Percentiles rank a stretch among this genome's conserved stretches.
These are phyloP conservation scores for Lophius piscatorius DNA, from an alignment of 2,113 vertebrate species.

Conservation along the genomic window DNA sequence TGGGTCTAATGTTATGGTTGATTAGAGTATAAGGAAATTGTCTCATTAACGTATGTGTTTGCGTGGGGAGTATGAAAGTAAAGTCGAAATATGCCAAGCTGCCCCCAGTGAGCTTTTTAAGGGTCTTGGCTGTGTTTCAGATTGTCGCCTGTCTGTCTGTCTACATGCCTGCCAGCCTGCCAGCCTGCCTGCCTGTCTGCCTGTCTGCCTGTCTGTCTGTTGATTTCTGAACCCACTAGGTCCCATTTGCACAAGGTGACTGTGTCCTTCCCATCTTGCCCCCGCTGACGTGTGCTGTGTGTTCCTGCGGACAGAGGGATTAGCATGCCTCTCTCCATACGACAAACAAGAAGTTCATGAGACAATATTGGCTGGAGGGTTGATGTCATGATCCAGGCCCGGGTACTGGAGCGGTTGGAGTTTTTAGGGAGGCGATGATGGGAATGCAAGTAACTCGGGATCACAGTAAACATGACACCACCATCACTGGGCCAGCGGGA, in stretches of 20 bases:
- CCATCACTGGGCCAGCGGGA: constrained; percentile 49
- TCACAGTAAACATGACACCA: constrained; percentile 72
- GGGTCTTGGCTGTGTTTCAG: constrained; percentile 28
- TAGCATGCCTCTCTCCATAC: constrained; percentile 39
- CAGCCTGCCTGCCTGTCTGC: constrained; percentile 19
- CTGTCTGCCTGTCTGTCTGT: constrained; percentile 42
- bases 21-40: constrained; percentile 20
- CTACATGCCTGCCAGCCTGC: constrained; percentile 33
- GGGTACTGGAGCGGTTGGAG: constrained; percentile 27
- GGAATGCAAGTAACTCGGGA: constrained; percentile 62
- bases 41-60: constrained; percentile 35
- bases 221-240: constrained; percentile 27
- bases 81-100: constrained; percentile 27
- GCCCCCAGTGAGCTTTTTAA: constrained; percentile 30
- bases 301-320: constrained; percentile 44
- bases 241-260: constrained; percentile 64
- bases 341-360: constrained; percentile 22
- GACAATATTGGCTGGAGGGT: constrained; percentile 35
- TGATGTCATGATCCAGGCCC: constrained; percentile 36
- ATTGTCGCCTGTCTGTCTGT: constrained; percentile 24
- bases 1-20: too few species aligned
- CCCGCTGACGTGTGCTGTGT: constrained; percentile 33
- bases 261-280: constrained; percentile 42
- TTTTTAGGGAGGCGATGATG: constrained; percentile 63
- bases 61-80: constrained; percentile 22